Conservation (phyloP, 2,888 invertebrate genomes). For the Physocephala rufipes region DNA sequence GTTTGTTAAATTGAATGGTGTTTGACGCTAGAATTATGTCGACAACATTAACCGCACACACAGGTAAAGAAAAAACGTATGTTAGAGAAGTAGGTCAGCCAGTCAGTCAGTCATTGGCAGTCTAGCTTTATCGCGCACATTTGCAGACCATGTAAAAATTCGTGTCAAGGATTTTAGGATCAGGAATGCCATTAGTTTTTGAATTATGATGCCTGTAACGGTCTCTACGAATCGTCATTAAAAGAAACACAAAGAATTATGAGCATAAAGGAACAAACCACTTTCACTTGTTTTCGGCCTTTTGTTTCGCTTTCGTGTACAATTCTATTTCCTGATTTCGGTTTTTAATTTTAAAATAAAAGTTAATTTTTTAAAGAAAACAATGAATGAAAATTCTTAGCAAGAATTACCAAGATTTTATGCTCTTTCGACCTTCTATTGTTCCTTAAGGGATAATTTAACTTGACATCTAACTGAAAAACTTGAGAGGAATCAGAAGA, state of each 20-base stretch:
- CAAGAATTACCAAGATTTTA: neutral
- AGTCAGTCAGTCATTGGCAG: neutral
- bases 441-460: conserved; percentile 10
- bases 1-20: no score
- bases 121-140: conserved; percentile 9
- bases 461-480: conserved; percentile 23
- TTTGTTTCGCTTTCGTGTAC: neutral
- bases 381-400: neutral
- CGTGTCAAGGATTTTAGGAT: conserved; percentile 26
- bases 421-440: neutral
- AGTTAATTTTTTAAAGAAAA: neutral
- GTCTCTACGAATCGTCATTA: no score
- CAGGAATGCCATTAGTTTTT: conserved; percentile 25
- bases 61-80: conserved; percentile 8
- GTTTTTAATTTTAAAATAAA: neutral
- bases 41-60: neutral
- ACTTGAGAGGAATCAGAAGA: neutral
- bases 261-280: neutral
- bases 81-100: neutral
- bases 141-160: neutral
- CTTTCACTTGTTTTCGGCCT: neutral
- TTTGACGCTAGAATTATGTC: neutral
- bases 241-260: neutral
- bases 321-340: no score
- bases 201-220: neutral